phyloP scores from a whole-genome alignment of 2,888 invertebrate species.

The Epistrophella euchroma region DNA sequence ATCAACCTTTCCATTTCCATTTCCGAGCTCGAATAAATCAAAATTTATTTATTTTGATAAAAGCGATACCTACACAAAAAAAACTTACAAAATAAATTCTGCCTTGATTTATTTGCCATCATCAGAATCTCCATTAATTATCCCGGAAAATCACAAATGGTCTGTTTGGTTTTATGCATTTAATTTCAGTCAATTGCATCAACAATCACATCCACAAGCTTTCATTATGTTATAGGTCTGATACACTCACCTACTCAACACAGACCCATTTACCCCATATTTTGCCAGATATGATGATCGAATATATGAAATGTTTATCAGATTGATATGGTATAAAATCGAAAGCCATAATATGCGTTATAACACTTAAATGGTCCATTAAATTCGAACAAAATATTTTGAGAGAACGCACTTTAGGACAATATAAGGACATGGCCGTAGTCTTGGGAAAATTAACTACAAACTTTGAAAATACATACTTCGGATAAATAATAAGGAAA shows the following conservation, averaged over 20 bases:
- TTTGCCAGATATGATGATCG: conserved; percentile 5
- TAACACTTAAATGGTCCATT: conserved; percentile 59
- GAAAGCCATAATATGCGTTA: conserved; percentile 36
- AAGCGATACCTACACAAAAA: conserved; percentile 9
- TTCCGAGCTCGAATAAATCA: conserved; percentile 48
- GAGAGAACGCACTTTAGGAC: not conserved
- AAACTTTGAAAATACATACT: not conserved
- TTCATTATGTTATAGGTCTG: not conserved
- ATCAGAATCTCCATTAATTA: conserved; percentile 57
- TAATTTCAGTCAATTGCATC: conserved; percentile 60
- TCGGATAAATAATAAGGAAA: not conserved
- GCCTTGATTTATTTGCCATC: conserved; percentile 38
- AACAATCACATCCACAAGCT: conserved; percentile 35
- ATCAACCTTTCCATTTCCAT: not conserved
- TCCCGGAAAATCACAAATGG: conserved; percentile 46
- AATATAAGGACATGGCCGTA: not conserved
- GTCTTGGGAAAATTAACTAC: not conserved
- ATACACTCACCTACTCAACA: not conserved
- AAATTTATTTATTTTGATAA: conserved; percentile 38
- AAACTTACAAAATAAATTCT: conserved; percentile 46
- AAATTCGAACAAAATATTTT: not conserved
- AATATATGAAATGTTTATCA: conserved; percentile 35
- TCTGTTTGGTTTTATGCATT: conserved; percentile 32
- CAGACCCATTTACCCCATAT: not conserved
- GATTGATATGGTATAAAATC: conserved; percentile 6